Evolutionary conservation across 2,113 vertebrate species (phyloP).

Genomic region (Corythornis cristatus): DNA sequence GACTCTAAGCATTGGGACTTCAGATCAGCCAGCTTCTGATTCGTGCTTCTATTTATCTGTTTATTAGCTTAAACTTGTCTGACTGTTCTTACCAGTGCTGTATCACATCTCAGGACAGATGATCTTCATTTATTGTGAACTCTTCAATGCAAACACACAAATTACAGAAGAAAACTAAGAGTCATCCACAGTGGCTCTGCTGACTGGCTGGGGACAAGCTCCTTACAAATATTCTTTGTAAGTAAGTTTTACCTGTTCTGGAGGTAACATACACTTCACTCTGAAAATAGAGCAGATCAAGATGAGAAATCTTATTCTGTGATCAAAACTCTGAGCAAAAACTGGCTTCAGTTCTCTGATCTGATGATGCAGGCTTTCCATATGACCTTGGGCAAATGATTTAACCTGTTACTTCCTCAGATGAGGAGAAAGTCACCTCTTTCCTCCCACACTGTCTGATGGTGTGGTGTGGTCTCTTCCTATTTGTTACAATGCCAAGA

Average conservation of each 20-base stretch:
- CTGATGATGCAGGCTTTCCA: background rate
- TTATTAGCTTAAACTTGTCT: slow-evolving; percentile 6
- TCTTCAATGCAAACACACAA: background rate
- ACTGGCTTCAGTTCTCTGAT: background rate
- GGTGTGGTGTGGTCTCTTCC: background rate
- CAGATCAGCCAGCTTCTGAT: background rate
- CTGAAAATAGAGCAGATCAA: background rate
- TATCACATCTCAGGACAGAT: background rate
- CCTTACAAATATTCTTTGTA: background rate
- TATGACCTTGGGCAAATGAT: background rate
- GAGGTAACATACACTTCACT: background rate
- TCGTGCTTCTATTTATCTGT: background rate
- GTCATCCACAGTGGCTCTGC: background rate
- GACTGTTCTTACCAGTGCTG: background rate
- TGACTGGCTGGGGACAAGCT: background rate
- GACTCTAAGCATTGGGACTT: background rate
- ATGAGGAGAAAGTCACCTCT: slow-evolving; percentile 10
- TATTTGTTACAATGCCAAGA: background rate
- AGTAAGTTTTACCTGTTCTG: background rate
- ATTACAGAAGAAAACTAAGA: background rate
- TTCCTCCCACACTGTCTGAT: background rate
- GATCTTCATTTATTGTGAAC: background rate
- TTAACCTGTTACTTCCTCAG: background rate
- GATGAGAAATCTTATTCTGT: background rate
- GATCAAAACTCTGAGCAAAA: slow-evolving; percentile 8